Evolutionary conservation across 2,113 vertebrate genomes (phyloP), one percentile per base, ranked within the genome.

Genomic region (Planiliza haematocheilus): DNA sequence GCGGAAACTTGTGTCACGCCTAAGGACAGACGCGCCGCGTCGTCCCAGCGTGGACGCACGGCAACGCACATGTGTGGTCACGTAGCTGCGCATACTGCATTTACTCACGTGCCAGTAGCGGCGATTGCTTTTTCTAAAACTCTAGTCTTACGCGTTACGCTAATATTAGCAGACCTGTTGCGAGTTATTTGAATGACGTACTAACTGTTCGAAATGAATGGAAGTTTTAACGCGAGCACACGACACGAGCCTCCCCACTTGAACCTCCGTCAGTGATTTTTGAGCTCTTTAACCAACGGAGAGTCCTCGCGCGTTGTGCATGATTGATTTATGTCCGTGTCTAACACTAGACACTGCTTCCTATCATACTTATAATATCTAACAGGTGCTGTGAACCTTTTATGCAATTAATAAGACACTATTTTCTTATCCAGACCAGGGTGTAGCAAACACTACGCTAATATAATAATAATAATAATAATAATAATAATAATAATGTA

Each of bases 1-100:
- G 91, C 88, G 73, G 95, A 88, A 82, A 94, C 91, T 87, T 96
- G 91, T 79, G 93, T 92, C 75, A 94, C 70, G 93, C 93, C 74
- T 96, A 94, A 82, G 67, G 68, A 91, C 90, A 4, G 75, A 79
- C 59, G 91, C 93, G 85, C 93, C 50, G 89, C 34, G 17, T 73
- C 16, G 62, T 21, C 37, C 41, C 20, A 20, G 37, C 43, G 2
- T 65, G 68, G 36, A 53, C 51, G 49, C 49, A 63, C 64, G 48
- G 61, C 39, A 59, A n/a, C 53, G 46, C 38, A 66, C 60, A 60
- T 7, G 48, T 48, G 55, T 69, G 61, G 38, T 46, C 53, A 48
- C 45, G 43, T 59, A 10, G 8, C 59, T 71, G 16, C 41, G 51
- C 51, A 42, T 58, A 20, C 53, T 42, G 18, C 13, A 42, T 46